A percentile compares a stretch with the other conserved stretches of the same genome.
Evolutionary conservation across 2,888 invertebrate species (phyloP).

Genomic region (Epinotia brunnichana): DNA sequence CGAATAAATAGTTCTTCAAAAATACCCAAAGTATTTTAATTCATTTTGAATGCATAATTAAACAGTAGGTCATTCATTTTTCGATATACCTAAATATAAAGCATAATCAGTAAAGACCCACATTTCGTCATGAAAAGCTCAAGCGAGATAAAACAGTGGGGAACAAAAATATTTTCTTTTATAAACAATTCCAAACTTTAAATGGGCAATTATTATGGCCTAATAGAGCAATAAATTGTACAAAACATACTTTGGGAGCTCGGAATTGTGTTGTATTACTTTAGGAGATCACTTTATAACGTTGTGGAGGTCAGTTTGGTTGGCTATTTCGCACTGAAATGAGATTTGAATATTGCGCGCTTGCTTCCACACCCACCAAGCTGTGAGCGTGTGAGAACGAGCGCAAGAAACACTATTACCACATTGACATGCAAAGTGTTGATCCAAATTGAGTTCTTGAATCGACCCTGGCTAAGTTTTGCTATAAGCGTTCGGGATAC

Average conservation of each 20-base stretch:
- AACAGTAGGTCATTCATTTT: too few relatives aligned
- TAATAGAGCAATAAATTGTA: slow-evolving; percentile 43
- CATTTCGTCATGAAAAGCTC: not conserved
- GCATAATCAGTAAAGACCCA: not conserved
- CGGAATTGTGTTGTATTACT: slow-evolving; percentile 41
- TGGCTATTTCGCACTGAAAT: not conserved
- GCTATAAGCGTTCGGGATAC: slow-evolving; percentile 15
- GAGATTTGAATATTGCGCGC: not conserved
- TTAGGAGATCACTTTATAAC: slow-evolving; percentile 38
- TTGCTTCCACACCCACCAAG: not conserved
- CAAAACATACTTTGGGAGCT: slow-evolving; percentile 36
- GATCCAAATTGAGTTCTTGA: not conserved
- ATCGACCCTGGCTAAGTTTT: slow-evolving; percentile 28
- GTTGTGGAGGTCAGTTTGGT: slow-evolving; percentile 2
- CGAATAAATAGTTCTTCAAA: too few relatives aligned
- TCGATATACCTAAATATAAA: too few relatives aligned
- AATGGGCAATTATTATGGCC: slow-evolving; percentile 42
- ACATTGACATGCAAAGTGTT: not conserved
- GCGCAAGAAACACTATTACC: not conserved
- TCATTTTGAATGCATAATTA: too few relatives aligned
- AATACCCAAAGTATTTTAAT: too few relatives aligned
- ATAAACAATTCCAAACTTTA: slow-evolving; percentile 44
- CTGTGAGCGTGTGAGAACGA: not conserved
- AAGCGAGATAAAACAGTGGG: slow-evolving; percentile 20
- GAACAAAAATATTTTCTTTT: slow-evolving; percentile 41